Conservation (phyloP, 2,888 invertebrate species). For the Ophion ellenae region DNA sequence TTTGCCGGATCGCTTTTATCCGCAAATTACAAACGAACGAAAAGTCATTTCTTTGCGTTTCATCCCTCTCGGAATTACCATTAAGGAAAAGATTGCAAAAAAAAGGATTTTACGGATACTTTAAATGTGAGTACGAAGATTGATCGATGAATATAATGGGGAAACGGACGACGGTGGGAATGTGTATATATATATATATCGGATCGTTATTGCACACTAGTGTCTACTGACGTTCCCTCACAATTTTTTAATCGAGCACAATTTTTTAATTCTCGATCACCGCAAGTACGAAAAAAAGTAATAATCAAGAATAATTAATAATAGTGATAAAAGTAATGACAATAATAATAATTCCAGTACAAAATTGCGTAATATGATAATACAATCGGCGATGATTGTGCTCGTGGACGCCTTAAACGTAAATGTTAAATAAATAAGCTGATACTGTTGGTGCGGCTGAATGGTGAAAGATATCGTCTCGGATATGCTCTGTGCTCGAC, state of each 20-base stretch:
- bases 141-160: conserved; percentile 28
- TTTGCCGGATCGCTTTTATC: conserved; percentile 73
- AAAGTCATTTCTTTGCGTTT: conserved; percentile 52
- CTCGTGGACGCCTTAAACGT: conserved; percentile 47
- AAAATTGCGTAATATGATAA: conserved; percentile 22
- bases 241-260: conserved; percentile 12
- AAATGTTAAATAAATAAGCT: conserved; percentile 81
- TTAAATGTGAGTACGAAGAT: conserved; percentile 51
- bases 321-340: conserved; percentile 3
- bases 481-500: conserved; percentile 83
- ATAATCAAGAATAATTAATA: neutral
- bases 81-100: neutral
- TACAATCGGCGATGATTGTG: conserved; percentile 44
- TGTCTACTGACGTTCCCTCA: conserved; percentile 28
- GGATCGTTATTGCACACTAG: conserved; percentile 40
- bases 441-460: conserved; percentile 80
- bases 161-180: conserved; percentile 63
- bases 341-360: conserved; percentile 14
- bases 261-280: conserved; percentile 13
- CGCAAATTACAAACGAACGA: conserved; percentile 67
- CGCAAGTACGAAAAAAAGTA: neutral
- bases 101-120: conserved; percentile 30
- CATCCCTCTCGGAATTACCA: conserved; percentile 52
- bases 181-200: conserved; percentile 17
- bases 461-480: conserved; percentile 75